Conservation (phyloP, 2,888 invertebrate species). For the Hypercompe scribonia region DNA sequence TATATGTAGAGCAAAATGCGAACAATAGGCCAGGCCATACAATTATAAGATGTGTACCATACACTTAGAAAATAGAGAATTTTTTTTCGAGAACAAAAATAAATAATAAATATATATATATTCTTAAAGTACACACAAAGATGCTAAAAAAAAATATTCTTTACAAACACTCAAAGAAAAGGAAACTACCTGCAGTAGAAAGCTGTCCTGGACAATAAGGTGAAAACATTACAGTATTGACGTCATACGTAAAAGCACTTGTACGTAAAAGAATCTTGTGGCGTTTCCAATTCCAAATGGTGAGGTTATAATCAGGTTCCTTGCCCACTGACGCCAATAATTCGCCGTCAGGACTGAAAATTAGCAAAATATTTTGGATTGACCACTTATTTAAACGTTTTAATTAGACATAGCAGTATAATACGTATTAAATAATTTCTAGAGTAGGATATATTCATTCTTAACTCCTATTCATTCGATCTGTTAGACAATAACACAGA, state of each 20-base stretch:
- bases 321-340: slow-evolving; percentile 94
- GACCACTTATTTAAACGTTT: neutral
- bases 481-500: neutral
- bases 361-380: neutral
- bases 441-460: neutral
- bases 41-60: neutral
- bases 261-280: slow-evolving; percentile 92
- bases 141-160: neutral
- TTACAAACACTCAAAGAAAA: neutral
- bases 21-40: no score
- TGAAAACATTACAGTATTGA: slow-evolving; percentile 93
- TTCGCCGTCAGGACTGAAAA: slow-evolving; percentile 91
- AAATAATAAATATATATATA: neutral
- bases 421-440: no score
- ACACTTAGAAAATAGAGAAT: neutral
- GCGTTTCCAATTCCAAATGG: slow-evolving; percentile 95
- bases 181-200: slow-evolving; percentile 88
- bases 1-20: no score
- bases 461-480: no score
- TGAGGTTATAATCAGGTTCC: slow-evolving; percentile 94
- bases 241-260: slow-evolving; percentile 94
- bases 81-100: neutral
- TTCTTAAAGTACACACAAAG: neutral
- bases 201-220: slow-evolving; percentile 92
- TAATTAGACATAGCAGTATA: neutral